Percentiles rank a stretch among this genome's conserved stretches.
Evolutionary conservation across 2,888 invertebrate species (phyloP).

Genomic region (Prosapia bicincta): DNA sequence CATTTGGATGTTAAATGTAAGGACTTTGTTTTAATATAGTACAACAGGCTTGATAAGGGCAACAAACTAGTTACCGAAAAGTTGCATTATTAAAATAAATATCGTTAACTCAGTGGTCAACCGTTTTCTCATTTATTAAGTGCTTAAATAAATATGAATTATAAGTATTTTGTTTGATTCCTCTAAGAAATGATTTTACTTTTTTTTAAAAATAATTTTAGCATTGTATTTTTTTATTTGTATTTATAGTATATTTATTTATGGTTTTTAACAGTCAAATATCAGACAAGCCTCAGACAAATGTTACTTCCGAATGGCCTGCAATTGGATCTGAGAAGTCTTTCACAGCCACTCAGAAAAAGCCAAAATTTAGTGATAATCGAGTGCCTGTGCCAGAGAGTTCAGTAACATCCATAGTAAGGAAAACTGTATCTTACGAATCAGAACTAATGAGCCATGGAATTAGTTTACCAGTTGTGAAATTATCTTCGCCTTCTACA

Average conservation of each 20-base stretch:
- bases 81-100: no score
- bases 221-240: no score
- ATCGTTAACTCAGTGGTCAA: no score
- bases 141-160: no score
- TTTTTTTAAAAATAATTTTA: no score
- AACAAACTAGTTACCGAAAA: no score
- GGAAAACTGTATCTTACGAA: not conserved
- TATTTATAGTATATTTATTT: not conserved
- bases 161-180: no score
- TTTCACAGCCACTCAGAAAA: not conserved
- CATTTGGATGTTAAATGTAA: no score
- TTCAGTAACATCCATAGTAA: not conserved
- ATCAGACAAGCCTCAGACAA: not conserved
- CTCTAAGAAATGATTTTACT: no score
- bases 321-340: not conserved
- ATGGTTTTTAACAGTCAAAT: not conserved
- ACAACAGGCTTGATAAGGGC: no score
- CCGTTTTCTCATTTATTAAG: no score
- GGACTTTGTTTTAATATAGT: no score
- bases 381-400: not conserved
- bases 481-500: not conserved
- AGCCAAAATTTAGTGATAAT: constrained; percentile 13
- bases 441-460: not conserved
- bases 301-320: not conserved
- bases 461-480: not conserved